phyloP scores from a whole-genome alignment of 2,888 invertebrate species.

The Blastobasis adustella region DNA sequence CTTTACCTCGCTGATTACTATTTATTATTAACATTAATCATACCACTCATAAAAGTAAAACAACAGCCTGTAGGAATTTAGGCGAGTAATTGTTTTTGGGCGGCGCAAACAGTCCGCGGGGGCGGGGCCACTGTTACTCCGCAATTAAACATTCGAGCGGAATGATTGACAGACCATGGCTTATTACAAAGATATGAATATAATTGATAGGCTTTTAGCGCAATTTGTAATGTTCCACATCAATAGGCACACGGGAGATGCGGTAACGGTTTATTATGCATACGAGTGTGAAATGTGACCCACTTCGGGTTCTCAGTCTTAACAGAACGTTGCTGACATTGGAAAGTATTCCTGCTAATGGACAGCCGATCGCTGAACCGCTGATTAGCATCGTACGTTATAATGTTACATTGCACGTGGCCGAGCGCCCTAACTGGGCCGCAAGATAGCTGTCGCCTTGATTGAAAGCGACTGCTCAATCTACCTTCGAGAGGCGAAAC shows the following conservation, averaged over 20 bases:
- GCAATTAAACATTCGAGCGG: conserved; percentile 30
- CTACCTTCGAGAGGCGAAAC: conserved; percentile 32
- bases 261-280: conserved; percentile 33
- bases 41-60: conserved; percentile 23
- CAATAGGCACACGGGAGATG: conserved; percentile 27
- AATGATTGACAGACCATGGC: conserved; percentile 38
- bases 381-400: conserved; percentile 36
- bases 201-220: conserved; percentile 47
- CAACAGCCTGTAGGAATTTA: conserved; percentile 15
- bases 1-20: conserved; percentile 29
- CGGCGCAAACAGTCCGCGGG: conserved; percentile 26
- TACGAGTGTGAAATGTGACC: conserved; percentile 28
- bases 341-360: conserved; percentile 13
- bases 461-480: conserved; percentile 39
- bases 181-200: conserved; percentile 25
- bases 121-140: conserved; percentile 33
- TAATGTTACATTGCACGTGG: conserved; percentile 16
- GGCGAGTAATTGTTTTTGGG: conserved; percentile 31
- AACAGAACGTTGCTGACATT: conserved; percentile 26
- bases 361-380: conserved; percentile 27
- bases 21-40: conserved; percentile 42
- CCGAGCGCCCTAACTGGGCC: conserved; percentile 27
- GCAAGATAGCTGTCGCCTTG: conserved; percentile 25
- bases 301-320: conserved; percentile 32
- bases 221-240: conserved; percentile 38